These are phyloP conservation scores for Uria lomvia DNA, from an alignment of 2,113 vertebrate genomes.

Conservation along the genomic window DNA sequence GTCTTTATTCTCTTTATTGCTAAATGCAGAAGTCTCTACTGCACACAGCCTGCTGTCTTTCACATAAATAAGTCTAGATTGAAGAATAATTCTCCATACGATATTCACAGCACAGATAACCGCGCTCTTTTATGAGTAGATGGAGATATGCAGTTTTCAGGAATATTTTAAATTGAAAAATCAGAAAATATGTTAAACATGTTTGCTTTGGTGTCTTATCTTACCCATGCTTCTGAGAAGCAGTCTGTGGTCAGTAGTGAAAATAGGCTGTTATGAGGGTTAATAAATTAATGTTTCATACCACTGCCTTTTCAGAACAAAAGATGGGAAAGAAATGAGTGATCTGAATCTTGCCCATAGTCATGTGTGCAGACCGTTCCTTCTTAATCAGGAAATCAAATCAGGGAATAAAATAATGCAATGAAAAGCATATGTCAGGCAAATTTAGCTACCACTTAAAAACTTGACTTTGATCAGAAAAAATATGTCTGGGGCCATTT, in stretches of 20 bases:
- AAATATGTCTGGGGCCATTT: neutral
- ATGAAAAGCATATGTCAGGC: neutral
- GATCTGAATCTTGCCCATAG: neutral
- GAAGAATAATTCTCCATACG: neutral
- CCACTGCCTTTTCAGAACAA: neutral
- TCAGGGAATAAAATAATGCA: neutral
- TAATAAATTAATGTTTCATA: neutral
- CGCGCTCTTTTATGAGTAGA: neutral
- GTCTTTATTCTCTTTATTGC: slow-evolving; percentile 11
- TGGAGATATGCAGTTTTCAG: neutral
- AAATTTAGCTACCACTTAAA: neutral
- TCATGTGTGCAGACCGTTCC: neutral
- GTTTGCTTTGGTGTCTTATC: neutral
- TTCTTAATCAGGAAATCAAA: neutral
- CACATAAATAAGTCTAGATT: neutral
- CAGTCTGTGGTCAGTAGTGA: neutral
- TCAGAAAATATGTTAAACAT: neutral
- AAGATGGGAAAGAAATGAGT: neutral
- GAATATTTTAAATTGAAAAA: neutral
- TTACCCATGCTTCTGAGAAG: neutral
- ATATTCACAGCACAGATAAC: neutral
- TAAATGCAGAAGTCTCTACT: neutral
- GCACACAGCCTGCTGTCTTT: neutral
- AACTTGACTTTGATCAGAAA: neutral
- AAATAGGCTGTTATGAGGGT: neutral